phyloP scores from a whole-genome alignment of 2,797 vertebrate genomes.

The Lutjanus argentimaculatus region DNA sequence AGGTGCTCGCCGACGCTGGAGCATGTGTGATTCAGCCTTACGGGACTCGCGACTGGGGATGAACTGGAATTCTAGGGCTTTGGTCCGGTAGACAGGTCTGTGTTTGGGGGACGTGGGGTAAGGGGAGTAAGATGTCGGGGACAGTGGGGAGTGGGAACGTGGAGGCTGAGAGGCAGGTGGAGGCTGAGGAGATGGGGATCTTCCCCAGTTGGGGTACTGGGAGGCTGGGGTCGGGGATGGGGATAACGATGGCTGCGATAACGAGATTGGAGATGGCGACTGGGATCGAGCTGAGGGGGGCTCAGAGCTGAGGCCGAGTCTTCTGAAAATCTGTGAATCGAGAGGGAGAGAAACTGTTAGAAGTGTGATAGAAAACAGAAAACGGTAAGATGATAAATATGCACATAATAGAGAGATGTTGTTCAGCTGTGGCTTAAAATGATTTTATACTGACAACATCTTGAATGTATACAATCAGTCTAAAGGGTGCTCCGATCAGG shows the following conservation, averaged over 20 bases:
- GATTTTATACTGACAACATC: background rate
- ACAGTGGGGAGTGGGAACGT: slow-evolving; percentile 83
- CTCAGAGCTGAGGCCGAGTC: slow-evolving; percentile 84
- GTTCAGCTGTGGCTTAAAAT: background rate
- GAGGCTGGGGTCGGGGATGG: slow-evolving; percentile 85
- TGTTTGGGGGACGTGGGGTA: slow-evolving; percentile 90
- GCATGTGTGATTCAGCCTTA: slow-evolving; percentile 84
- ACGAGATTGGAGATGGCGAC: slow-evolving; percentile 84
- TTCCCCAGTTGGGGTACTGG: slow-evolving; percentile 87
- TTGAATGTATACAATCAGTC: background rate
- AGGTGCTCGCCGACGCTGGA: slow-evolving; percentile 91
- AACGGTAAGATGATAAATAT: slow-evolving; percentile 20
- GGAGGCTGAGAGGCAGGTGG: slow-evolving; percentile 74
- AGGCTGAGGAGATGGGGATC: slow-evolving; percentile 85
- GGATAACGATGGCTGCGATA: slow-evolving; percentile 84
- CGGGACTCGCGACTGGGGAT: slow-evolving; percentile 85
- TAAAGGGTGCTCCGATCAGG: no score
- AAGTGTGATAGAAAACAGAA: slow-evolving; percentile 22
- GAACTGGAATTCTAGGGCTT: slow-evolving; percentile 87
- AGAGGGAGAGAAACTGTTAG: slow-evolving; percentile 58
- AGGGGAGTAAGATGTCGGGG: slow-evolving; percentile 82
- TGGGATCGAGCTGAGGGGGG: slow-evolving; percentile 82
- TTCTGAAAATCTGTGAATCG: slow-evolving; percentile 82
- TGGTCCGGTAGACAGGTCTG: slow-evolving; percentile 88
- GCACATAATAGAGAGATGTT: background rate